Evolutionary conservation across 2,113 vertebrate genomes (phyloP), one percentile per base, ranked within the genome.

Genomic region (Fregata magnificens): DNA sequence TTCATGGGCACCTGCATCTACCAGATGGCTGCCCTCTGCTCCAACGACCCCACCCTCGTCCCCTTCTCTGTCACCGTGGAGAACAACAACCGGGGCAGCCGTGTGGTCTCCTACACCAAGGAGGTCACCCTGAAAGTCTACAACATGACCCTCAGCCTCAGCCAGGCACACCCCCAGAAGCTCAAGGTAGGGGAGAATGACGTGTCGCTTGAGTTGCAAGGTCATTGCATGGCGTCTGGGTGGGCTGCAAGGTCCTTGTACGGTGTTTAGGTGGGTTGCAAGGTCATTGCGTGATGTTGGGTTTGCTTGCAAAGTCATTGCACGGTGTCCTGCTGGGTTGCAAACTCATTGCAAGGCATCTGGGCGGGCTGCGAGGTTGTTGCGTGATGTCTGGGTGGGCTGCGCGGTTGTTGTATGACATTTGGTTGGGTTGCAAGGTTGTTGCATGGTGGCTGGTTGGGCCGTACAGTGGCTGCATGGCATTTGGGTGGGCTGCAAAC

Each of bases 1-100:
- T 99, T 99, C 97, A 98, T 98, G 82, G 99, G 99, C 38, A 98
- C 98, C 38, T 99, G 98, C 61, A 56, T 97, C n/a, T 99, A 99
- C 69, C 87, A 91, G 62, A 20, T 96, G 25, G 93, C 83, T 0
- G 94, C 38, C 7, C 70, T 97, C 55, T 91, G 82, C 97, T 69
- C 97, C 1, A 15, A 95, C 1, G 78, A 98, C 44, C 63, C 98
- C 40, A 56, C 61, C 6, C 96, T 98, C 1, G 90, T 88, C 18
- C 98, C 98, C 16, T 99, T 99, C 93, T 65, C n/a, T 3, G 62
- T 99, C 82, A 97, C 94, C 1, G 98, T 98, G 90, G 97, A 97
- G 86, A 99, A 99, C 62, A 98, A 98, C 44, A 92, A 98, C 42
- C 92, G 98, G 4, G 98, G 98, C 66, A 98, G n/a, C 72, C 93